Percentiles rank a stretch among this genome's conserved stretches.
phyloP scores from a whole-genome alignment of 2,113 vertebrate genomes.

The Tamias sibiricus region DNA sequence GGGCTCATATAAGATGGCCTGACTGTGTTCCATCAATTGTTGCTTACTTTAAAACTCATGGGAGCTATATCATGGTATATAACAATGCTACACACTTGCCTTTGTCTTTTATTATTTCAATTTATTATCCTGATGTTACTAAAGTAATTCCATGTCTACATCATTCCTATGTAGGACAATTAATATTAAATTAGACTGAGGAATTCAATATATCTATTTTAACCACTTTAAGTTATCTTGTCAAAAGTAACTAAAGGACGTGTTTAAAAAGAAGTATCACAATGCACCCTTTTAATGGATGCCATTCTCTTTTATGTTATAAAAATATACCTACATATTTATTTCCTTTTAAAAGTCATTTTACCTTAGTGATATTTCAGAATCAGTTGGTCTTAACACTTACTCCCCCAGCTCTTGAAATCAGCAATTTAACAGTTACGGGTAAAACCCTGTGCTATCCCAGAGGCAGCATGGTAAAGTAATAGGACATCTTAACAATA shows the following conservation, averaged over 20 bases:
- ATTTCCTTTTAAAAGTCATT: not conserved
- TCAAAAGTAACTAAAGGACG: not conserved
- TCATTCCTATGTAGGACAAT: not conserved
- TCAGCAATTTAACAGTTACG: constrained; percentile 9
- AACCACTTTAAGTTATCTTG: not conserved
- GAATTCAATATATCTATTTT: not conserved
- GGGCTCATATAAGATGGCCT: not conserved
- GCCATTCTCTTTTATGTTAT: not conserved
- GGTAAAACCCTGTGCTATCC: not conserved
- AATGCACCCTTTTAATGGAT: not conserved
- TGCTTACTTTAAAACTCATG: not conserved
- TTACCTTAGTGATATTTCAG: not conserved
- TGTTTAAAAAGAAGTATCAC: not conserved
- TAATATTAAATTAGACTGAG: not conserved
- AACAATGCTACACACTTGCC: not conserved
- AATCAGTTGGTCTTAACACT: not conserved
- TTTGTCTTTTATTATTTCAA: not conserved
- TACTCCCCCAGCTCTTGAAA: not conserved
- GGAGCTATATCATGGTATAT: not conserved
- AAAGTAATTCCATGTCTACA: not conserved
- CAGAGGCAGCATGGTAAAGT: not conserved
- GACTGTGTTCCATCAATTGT: not conserved
- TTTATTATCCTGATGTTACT: not conserved
- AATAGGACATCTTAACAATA: not conserved
- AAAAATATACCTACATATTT: not conserved